phyloP scores from a whole-genome alignment of 2,113 vertebrate genomes.

The Ptyas mucosa region DNA sequence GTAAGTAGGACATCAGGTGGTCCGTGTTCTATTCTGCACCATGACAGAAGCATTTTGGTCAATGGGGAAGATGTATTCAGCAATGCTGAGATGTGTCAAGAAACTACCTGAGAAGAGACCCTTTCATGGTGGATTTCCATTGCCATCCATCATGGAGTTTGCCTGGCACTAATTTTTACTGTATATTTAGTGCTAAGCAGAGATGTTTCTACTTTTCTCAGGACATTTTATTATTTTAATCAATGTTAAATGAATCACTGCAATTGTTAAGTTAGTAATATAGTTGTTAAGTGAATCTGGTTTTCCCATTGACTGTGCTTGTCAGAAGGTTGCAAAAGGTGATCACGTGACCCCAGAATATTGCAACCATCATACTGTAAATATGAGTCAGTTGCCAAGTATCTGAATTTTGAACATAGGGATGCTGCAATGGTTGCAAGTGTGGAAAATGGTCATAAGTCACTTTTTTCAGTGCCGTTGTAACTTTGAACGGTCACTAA shows the following conservation, averaged over 20 bases:
- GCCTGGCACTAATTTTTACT: not conserved
- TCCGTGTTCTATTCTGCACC: not conserved
- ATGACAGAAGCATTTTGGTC: not conserved
- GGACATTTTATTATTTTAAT: not conserved
- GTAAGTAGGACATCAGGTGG: not conserved
- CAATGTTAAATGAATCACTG: not conserved
- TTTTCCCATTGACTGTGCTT: not conserved
- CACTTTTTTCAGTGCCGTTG: not conserved
- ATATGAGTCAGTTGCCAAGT: not conserved
- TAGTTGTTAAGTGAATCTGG: not conserved
- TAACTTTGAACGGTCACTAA: not conserved
- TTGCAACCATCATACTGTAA: not conserved
- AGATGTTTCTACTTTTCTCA: not conserved
- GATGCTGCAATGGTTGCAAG: not conserved
- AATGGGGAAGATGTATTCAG: not conserved
- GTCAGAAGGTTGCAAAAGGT: not conserved
- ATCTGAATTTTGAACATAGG: not conserved
- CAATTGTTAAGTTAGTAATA: no score
- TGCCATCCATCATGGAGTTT: not conserved
- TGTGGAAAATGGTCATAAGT: not conserved
- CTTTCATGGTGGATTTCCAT: not conserved
- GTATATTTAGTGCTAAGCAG: not conserved
- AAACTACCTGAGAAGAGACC: not conserved
- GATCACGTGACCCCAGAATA: not conserved
- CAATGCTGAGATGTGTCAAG: not conserved